Evolutionary conservation across 1,140 invertebrate species (phyloP).

Genomic region (Drosophila bocqueti): DNA sequence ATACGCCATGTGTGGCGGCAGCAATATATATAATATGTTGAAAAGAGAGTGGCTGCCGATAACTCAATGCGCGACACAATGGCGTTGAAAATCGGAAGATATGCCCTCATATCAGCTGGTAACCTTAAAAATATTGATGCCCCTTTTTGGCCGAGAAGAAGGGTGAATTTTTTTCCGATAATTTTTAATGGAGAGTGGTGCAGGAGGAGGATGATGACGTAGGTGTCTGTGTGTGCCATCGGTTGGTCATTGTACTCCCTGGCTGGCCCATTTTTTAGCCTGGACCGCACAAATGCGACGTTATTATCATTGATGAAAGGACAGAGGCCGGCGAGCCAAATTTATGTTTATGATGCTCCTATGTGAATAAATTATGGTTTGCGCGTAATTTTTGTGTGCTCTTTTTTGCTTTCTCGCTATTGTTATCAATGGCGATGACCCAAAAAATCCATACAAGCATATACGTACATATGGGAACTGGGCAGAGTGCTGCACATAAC

Average conservation of each 20-base stretch:
- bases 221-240: constrained; percentile 42
- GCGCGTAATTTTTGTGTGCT: constrained; percentile 25
- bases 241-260: constrained; percentile 63
- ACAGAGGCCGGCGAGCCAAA: constrained; percentile 59
- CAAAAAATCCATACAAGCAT: constrained; percentile 3
- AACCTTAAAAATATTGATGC: constrained; percentile 48
- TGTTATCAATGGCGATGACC: constrained; percentile 36
- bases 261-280: constrained; percentile 39
- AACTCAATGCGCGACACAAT: constrained; percentile 43
- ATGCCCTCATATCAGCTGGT: constrained; percentile 49
- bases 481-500: constrained; percentile 36
- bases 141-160: constrained; percentile 1
- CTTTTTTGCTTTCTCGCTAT: constrained; percentile 45
- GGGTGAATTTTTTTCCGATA: constrained; percentile 4
- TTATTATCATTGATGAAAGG: constrained; percentile 81
- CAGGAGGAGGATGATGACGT: constrained; percentile 19
- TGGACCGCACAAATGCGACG: constrained; percentile 68
- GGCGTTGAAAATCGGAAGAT: constrained; percentile 73
- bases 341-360: constrained; percentile 66
- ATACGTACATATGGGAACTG: neutral
- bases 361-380: constrained; percentile 69
- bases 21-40: constrained; percentile 49
- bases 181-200: neutral
- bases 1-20: constrained; percentile 56
- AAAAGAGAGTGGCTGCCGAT: constrained; percentile 26